Evolutionary conservation across 35 echinoderm and acorn worm species (phyloP), one percentile per base, ranked within the genome.

Genomic region (Chiridota heheva): DNA sequence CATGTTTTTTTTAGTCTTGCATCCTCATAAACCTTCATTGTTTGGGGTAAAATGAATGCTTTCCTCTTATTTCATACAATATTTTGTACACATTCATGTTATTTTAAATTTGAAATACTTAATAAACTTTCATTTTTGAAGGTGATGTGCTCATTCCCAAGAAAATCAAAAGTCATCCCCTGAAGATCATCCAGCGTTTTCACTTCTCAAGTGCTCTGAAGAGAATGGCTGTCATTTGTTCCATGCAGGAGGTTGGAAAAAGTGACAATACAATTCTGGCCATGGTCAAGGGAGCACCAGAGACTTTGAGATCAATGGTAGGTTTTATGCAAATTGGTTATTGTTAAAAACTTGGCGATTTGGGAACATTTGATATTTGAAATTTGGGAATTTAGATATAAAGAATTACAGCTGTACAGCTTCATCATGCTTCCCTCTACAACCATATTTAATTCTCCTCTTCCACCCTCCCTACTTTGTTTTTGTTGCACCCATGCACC

Each of bases 121-220:
- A n/a, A n/a, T n/a, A n/a, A n/a, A 32, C 3, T 49, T 58, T 42
- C 17, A 51, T 28, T 5, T 47, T 65, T 36, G 2, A 67, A 97
- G 94, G 88, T 16, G 94, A 97, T 85, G 94, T 97, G 17, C 88
- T 97, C 10, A 97, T 97, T 13, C 89, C 94, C 44, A 79, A 83
- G 34, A 91, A 82, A 22, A 85, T 87, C 28, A 60, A 84, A 10
- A 91, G 94, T 44, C 90, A 84, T 48, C 94, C 94, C 27, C 49
- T 97, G 44, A 97, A 97, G 69, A 97, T 97, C 4, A 81, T 87
- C 36, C 88, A 91, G 58, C 84, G 94, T 22, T 97, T 84, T 53
- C 94, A 97, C 72, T 97, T 97, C 69, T 62, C 80, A 17, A 97
- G 94, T 49, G 94, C 94, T 46, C 80, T 97, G 43, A 97, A 91